Conservation (phyloP, 1,140 invertebrate species). For the fruit fly (Drosophila melanogaster) region Release_6_plus_ISO1_MT NC_004354.4:2801001-2801500, state of each 20-base stretch:
- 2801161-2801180: slow-evolving; percentile 61
- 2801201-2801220: slow-evolving; percentile 54
- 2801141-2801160: slow-evolving; percentile 81
- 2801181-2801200: slow-evolving; percentile 55
- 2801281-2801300: slow-evolving; percentile 41
- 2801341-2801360: slow-evolving; percentile 83
- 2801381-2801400: slow-evolving; percentile 82
- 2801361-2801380: slow-evolving; percentile 83
- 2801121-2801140: slow-evolving; percentile 75
- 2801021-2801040: slow-evolving; percentile 1
- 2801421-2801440: slow-evolving; percentile 50
- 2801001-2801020: slow-evolving; percentile 68
- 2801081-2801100: not conserved
- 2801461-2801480: slow-evolving; percentile 15
- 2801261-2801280: slow-evolving; percentile 53
- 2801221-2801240: slow-evolving; percentile 1
- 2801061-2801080: not conserved
- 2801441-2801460: slow-evolving; percentile 46
- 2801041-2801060: not conserved
- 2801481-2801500: too few species aligned
- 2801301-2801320: slow-evolving; percentile 28
- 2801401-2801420: slow-evolving; percentile 25
- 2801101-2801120: slow-evolving; percentile 3
- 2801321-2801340: slow-evolving; percentile 60
- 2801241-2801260: slow-evolving; percentile 3